A percentile compares a stretch with the other conserved stretches of the same genome.
phyloP scores from a whole-genome alignment of 2,113 vertebrate species.

The Rallus limicola region DNA sequence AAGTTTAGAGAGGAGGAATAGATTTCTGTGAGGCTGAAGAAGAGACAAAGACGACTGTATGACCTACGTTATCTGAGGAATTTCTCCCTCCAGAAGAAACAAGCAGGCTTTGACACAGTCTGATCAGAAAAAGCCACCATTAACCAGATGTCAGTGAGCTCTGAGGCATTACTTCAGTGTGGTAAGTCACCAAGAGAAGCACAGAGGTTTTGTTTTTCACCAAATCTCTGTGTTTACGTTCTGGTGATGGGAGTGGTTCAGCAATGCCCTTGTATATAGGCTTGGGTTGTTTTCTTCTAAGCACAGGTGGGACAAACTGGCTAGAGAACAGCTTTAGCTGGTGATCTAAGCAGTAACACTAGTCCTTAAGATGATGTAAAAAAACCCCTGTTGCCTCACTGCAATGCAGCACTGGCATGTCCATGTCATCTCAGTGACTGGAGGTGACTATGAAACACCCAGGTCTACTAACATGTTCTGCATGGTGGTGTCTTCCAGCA shows the following conservation, averaged over 20 bases:
- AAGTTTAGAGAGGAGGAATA: not conserved
- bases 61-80: not conserved
- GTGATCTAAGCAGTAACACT: not conserved
- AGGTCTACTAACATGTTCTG: not conserved
- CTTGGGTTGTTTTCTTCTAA: not conserved
- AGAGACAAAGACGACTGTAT: not conserved
- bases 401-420: not conserved
- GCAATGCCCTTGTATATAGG: not conserved
- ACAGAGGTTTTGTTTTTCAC: not conserved
- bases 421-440: not conserved
- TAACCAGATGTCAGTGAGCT: not conserved
- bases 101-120: not conserved
- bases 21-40: not conserved
- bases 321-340: not conserved
- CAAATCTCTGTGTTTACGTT: not conserved
- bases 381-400: not conserved
- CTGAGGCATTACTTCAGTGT: not conserved
- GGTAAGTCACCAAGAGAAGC: not conserved
- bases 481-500: not conserved
- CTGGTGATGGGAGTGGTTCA: not conserved
- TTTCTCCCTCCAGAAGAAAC: not conserved
- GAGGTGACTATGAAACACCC: not conserved
- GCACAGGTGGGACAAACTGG: not conserved
- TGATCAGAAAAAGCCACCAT: not conserved
- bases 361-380: rapidly evolving